Percentiles rank a stretch among this genome's conserved stretches.
Evolutionary conservation across 2,888 invertebrate species (phyloP).

Genomic region (Caenorhabditis virilis): DNA sequence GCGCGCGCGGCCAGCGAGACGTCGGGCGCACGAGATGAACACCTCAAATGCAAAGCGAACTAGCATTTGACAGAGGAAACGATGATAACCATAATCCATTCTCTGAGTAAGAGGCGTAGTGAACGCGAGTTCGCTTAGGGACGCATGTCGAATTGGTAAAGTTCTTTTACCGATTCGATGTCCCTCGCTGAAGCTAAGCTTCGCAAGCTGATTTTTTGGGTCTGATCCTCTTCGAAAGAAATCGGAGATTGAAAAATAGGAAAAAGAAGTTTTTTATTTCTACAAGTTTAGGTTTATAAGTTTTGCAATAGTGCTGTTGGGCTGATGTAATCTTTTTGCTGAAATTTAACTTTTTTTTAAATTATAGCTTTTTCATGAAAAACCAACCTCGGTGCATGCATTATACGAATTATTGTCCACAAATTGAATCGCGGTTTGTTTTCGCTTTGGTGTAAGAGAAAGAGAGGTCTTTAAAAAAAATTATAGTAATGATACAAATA

Average conservation of each 20-base stretch:
- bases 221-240: constrained; percentile 28
- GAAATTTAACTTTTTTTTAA: no score
- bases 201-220: constrained; percentile 38
- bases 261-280: no score
- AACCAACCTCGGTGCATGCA: no score
- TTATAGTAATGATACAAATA: no score
- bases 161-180: constrained; percentile 27
- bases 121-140: constrained; percentile 28
- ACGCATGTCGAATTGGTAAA: constrained; percentile 15
- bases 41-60: not conserved
- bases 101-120: constrained; percentile 32
- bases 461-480: no score
- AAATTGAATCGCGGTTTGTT: no score
- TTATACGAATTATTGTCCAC: no score
- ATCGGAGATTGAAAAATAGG: constrained; percentile 1
- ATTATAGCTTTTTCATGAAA: no score
- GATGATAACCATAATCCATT: constrained; percentile 35
- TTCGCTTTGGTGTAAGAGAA: no score
- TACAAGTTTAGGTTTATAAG: no score
- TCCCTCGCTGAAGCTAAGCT: constrained; percentile 24
- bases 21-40: constrained; percentile 10
- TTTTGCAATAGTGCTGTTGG: no score
- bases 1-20: constrained; percentile 15
- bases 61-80: constrained; percentile 24
- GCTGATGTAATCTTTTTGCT: no score